Evolutionary conservation across 2,888 invertebrate genomes (phyloP).

Genomic region (Drosophila birchii): DNA sequence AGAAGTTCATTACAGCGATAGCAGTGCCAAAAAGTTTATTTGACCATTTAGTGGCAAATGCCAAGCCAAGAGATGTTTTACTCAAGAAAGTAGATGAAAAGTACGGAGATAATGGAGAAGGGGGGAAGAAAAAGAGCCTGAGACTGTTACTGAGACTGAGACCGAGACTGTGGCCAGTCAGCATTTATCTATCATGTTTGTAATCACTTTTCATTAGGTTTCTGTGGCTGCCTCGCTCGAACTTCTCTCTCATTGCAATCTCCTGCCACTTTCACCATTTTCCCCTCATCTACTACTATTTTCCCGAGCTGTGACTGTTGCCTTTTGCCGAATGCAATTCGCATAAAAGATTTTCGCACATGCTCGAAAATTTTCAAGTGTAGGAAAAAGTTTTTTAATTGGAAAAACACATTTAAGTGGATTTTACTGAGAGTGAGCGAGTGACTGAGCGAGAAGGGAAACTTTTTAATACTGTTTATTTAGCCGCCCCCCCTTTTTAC

Average conservation of each 20-base stretch:
- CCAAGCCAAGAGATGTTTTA: slow-evolving; percentile 69
- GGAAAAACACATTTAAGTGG: slow-evolving; percentile 81
- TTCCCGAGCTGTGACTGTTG: slow-evolving; percentile 48
- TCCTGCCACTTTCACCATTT: neutral
- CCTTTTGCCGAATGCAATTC: slow-evolving; percentile 70
- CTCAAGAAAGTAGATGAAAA: slow-evolving; percentile 55
- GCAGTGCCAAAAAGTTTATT: slow-evolving; percentile 78
- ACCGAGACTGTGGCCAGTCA: slow-evolving; percentile 34
- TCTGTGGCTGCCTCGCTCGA: slow-evolving; percentile 53
- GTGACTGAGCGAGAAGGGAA: slow-evolving; percentile 43
- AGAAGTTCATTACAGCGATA: slow-evolving; percentile 78
- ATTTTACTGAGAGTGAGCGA: slow-evolving; percentile 57
- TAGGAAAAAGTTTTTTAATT: slow-evolving; percentile 77
- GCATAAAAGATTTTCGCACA: slow-evolving; percentile 81
- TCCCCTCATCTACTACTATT: neutral
- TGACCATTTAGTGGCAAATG: slow-evolving; percentile 76
- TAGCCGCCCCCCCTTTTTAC: slow-evolving; percentile 8
- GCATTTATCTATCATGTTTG: slow-evolving; percentile 81
- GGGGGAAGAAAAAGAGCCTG: slow-evolving; percentile 1
- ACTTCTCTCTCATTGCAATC: slow-evolving; percentile 16
- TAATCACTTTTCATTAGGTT: slow-evolving; percentile 81
- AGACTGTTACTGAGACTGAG: neutral
- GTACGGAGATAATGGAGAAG: neutral
- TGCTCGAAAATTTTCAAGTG: slow-evolving; percentile 79
- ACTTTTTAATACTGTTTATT: slow-evolving; percentile 77